A percentile compares a stretch with the other conserved stretches of the same genome.
Evolutionary conservation across 1,140 invertebrate species (phyloP).

Genomic region (Magallana ariakensis): DNA sequence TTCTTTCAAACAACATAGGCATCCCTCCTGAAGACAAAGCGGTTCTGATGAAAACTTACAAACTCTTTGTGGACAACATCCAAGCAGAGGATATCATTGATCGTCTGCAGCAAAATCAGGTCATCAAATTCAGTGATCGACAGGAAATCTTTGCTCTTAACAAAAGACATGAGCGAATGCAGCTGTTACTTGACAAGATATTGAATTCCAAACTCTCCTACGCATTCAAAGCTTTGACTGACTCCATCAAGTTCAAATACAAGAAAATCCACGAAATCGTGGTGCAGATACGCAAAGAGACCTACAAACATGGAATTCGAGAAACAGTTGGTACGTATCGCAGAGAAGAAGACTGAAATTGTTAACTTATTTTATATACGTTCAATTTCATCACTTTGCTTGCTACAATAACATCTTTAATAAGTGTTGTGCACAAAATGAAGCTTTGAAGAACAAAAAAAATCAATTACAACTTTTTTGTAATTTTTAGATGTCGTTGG

Average conservation of each 20-base stretch:
- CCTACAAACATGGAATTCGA: conserved; percentile 69
- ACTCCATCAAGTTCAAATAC: conserved; percentile 73
- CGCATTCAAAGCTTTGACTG: conserved; percentile 68
- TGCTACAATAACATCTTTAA: too few species aligned
- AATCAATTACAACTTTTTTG: too few species aligned
- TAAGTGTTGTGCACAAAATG: too few species aligned
- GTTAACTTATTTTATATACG: too few species aligned
- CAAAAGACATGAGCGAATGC: conserved; percentile 72
- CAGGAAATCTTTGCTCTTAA: conserved; percentile 67
- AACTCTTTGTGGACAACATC: conserved; percentile 67
- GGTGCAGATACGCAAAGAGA: conserved; percentile 62
- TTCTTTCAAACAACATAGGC: conserved; percentile 55
- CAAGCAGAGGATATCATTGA: conserved; percentile 73
- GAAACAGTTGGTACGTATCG: conserved; percentile 65
- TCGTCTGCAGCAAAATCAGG: conserved; percentile 71
- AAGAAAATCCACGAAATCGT: conserved; percentile 69
- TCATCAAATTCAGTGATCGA: conserved; percentile 70
- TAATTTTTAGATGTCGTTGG: conserved; percentile 58
- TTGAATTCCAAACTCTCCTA: conserved; percentile 59
- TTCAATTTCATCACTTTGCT: too few species aligned
- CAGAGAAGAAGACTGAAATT: too few species aligned
- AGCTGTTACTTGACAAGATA: conserved; percentile 63
- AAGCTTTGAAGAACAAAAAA: too few species aligned
- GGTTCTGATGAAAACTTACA: conserved; percentile 64
- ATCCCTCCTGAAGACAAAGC: conserved; percentile 67